phyloP scores from a whole-genome alignment of 2,888 invertebrate species.

The Epinotia ramella region DNA sequence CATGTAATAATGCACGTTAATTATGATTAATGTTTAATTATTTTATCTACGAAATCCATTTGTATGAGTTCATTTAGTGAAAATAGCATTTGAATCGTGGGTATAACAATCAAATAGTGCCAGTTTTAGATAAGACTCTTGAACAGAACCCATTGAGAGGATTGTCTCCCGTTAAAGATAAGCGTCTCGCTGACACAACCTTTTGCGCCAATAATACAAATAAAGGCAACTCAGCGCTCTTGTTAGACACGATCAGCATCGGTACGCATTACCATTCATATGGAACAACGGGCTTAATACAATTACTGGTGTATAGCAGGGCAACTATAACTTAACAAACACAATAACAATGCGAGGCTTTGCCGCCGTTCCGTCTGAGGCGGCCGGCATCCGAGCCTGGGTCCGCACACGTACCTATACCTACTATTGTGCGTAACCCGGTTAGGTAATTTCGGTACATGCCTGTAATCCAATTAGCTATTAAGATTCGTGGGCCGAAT shows the following conservation, averaged over 20 bases:
- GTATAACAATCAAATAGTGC: slow-evolving; percentile 1
- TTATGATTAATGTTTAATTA: slow-evolving; percentile 3
- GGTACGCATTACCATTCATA: slow-evolving; percentile 56
- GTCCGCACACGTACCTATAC: slow-evolving; percentile 68
- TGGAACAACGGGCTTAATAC: slow-evolving; percentile 65
- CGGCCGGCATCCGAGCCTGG: slow-evolving; percentile 32
- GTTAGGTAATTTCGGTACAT: slow-evolving; percentile 84
- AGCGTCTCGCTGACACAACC: slow-evolving; percentile 10
- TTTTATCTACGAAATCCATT: background rate
- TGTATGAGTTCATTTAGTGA: background rate
- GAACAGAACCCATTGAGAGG: background rate
- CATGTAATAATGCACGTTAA: background rate
- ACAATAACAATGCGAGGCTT: slow-evolving; percentile 62
- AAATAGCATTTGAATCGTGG: background rate
- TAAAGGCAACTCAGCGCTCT: slow-evolving; percentile 31
- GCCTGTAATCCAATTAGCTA: slow-evolving; percentile 85
- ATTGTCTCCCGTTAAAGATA: slow-evolving; percentile 5
- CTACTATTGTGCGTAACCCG: slow-evolving; percentile 77
- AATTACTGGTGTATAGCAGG: slow-evolving; percentile 75
- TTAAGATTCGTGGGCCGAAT: slow-evolving; percentile 84
- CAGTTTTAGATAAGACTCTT: background rate
- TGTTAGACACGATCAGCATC: slow-evolving; percentile 43
- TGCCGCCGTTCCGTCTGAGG: slow-evolving; percentile 55
- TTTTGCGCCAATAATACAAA: slow-evolving; percentile 32
- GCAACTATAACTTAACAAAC: slow-evolving; percentile 69